phyloP scores from a whole-genome alignment of 2,113 vertebrate genomes.

The Dasyprocta punctata region DNA sequence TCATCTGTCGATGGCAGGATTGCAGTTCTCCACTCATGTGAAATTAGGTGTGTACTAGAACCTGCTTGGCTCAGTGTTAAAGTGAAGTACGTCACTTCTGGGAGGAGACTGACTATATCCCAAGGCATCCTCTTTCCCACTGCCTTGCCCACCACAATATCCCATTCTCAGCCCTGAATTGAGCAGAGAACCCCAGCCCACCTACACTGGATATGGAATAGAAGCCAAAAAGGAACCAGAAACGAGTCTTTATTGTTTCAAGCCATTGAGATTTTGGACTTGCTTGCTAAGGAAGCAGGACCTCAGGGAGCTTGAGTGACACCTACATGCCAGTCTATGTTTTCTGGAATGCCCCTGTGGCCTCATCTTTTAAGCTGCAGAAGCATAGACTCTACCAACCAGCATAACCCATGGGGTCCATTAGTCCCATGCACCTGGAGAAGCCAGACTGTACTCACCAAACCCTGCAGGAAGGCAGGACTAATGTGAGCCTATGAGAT shows the following conservation, averaged over 20 bases:
- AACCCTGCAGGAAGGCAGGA: not conserved
- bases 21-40: not conserved
- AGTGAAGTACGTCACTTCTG: not conserved
- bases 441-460: not conserved
- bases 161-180: not conserved
- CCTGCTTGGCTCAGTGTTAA: not conserved
- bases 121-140: not conserved
- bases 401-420: not conserved
- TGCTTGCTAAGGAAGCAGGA: not conserved
- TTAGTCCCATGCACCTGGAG: not conserved
- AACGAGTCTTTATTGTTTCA: not conserved
- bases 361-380: not conserved
- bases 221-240: not conserved
- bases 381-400: not conserved
- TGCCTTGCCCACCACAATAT: not conserved
- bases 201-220: too few species aligned
- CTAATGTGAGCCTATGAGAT: not conserved
- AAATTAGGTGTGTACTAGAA: not conserved
- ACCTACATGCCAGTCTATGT: not conserved
- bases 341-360: not conserved
- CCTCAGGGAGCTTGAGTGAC: not conserved
- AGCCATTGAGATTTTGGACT: not conserved
- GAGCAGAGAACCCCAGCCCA: not conserved
- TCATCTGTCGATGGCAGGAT: not conserved
- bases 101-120: not conserved